Conservation (phyloP, 2,113 vertebrate species). For the Empidonax traillii region DNA sequence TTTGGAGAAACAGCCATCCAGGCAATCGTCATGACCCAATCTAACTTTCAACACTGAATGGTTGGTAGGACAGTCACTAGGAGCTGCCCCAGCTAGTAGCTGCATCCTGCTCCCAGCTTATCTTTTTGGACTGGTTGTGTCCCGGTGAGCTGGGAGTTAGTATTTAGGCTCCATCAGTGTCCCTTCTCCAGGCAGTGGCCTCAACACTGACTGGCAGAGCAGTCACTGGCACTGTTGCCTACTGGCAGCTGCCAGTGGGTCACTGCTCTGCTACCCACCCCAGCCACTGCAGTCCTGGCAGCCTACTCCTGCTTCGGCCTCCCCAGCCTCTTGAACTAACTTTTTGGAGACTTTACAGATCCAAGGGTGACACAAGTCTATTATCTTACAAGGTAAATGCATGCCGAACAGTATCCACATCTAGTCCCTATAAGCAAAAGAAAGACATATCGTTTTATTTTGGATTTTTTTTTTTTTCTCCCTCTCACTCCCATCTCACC, state of each 20-base stretch:
- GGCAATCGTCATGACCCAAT: background rate
- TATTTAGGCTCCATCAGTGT: background rate
- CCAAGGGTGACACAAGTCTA: background rate
- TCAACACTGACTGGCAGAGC: background rate
- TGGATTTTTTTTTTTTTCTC: background rate
- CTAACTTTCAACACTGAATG: background rate
- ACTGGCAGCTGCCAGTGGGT: no score
- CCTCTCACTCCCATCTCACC: background rate
- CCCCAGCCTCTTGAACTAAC: background rate
- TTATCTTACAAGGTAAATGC: background rate
- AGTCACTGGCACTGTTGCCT: background rate
- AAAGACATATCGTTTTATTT: background rate
- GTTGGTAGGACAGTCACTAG: background rate
- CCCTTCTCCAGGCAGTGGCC: background rate
- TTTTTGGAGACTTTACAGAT: background rate
- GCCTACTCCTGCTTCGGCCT: background rate
- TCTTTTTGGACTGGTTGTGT: background rate
- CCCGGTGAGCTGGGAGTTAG: rapidly evolving
- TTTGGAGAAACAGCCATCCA: background rate
- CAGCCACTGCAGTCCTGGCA: background rate
- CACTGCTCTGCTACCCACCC: rapidly evolving
- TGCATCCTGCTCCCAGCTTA: background rate
- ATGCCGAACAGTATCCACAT: background rate
- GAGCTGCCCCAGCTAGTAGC: background rate
- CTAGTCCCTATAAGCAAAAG: background rate